These are phyloP conservation scores for Agrochola lychnidis DNA, from an alignment of 2,888 invertebrate genomes.

Conservation along the genomic window DNA sequence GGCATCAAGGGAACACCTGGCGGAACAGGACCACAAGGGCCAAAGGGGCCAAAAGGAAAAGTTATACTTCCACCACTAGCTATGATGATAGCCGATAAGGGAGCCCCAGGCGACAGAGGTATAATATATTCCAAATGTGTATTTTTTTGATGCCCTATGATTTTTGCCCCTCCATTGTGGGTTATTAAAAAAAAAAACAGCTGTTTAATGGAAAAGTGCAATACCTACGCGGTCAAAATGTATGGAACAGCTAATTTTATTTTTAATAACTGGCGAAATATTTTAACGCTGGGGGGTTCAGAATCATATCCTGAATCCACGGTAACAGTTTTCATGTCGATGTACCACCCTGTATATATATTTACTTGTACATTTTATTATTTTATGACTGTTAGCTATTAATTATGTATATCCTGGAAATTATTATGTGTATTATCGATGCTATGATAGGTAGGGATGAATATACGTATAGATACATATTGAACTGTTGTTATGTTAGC, in stretches of 20 bases:
- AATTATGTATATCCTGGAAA: not conserved
- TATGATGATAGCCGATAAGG: slow-evolving; percentile 83
- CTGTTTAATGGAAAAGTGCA: too few species aligned
- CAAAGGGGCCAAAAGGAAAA: slow-evolving; percentile 87
- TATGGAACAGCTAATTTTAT: too few species aligned
- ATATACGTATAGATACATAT: too few species aligned
- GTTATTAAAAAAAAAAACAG: too few species aligned
- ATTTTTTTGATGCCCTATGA: not conserved
- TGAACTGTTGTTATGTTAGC: not conserved
- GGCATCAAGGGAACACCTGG: slow-evolving; percentile 86
- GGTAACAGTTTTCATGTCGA: too few species aligned
- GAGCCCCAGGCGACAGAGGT: slow-evolving; percentile 91
- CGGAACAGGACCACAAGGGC: slow-evolving; percentile 88
- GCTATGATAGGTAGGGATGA: too few species aligned
- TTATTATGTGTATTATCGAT: not conserved
- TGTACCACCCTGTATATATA: not conserved
- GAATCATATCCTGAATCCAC: too few species aligned
- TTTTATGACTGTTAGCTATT: not conserved
- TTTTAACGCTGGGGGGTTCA: too few species aligned
- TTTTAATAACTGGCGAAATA: too few species aligned
- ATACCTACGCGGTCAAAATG: too few species aligned
- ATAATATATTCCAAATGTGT: slow-evolving; percentile 47
- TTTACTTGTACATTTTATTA: not conserved
- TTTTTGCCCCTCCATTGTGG: not conserved
- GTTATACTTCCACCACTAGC: slow-evolving; percentile 72